phyloP scores from a whole-genome alignment of 2,113 vertebrate genomes.

The Phalacrocorax aristotelis region DNA sequence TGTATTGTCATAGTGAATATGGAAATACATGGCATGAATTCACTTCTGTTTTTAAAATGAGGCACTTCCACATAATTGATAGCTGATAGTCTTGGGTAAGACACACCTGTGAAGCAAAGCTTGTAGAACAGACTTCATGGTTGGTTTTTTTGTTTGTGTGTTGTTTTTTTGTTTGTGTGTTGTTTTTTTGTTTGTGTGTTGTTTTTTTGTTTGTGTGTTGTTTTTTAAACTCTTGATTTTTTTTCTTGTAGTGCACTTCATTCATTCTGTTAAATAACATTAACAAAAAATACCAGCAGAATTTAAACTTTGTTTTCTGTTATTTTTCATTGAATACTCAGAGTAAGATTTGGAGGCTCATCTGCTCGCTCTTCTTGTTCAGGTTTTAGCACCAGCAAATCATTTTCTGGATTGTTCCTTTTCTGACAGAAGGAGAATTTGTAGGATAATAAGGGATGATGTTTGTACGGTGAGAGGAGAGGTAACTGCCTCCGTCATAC shows the following conservation, averaged over 20 bases:
- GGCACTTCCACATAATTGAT: background rate
- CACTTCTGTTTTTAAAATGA: background rate
- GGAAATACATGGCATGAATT: background rate
- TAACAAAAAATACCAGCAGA: background rate
- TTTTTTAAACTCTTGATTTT: background rate
- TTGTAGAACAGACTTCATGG: background rate
- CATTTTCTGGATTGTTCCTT: background rate
- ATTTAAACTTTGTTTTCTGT: background rate
- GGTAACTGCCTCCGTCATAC: background rate
- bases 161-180: no score
- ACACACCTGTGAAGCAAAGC: background rate
- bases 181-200: no score
- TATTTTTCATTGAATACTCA: background rate
- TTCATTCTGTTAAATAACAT: background rate
- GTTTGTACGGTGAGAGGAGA: background rate
- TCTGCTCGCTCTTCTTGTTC: background rate
- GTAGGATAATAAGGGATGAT: background rate
- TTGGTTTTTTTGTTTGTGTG: background rate
- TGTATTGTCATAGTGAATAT: background rate
- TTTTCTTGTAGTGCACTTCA: background rate
- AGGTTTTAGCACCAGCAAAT: background rate
- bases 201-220: no score
- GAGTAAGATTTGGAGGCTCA: background rate
- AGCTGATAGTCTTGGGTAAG: background rate
- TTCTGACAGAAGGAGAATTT: background rate